Evolutionary conservation across 1,140 invertebrate genomes (phyloP).

Genomic region (Delia radicum): DNA sequence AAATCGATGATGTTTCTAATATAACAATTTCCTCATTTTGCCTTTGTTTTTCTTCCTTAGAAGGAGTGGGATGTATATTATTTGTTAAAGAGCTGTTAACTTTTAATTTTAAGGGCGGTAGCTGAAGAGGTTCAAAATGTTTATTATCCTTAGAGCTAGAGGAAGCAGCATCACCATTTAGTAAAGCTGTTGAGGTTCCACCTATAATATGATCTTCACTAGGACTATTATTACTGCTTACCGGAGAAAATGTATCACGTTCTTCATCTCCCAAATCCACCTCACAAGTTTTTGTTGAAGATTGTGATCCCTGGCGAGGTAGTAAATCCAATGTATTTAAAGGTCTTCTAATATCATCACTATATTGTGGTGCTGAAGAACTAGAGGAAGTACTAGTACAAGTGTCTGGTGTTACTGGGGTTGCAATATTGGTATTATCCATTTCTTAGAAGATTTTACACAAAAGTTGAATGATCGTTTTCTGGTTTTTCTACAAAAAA

Average conservation of each 20-base stretch:
- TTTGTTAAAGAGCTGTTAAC: not conserved
- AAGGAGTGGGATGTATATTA: conserved; percentile 40
- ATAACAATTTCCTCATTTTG: conserved; percentile 68
- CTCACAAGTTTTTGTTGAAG: conserved; percentile 46
- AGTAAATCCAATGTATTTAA: conserved; percentile 28
- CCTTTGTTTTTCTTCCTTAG: conserved; percentile 70
- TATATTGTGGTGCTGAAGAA: conserved; percentile 50
- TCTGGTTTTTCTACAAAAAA: too few relatives aligned
- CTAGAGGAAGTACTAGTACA: conserved; percentile 31
- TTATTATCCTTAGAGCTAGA: conserved; percentile 32
- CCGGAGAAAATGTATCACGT: conserved; percentile 48
- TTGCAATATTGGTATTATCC: not conserved
- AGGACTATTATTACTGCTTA: conserved; percentile 27
- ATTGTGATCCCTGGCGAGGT: conserved; percentile 37
- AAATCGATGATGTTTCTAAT: conserved; percentile 62
- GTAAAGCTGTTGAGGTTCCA: not conserved
- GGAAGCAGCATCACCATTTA: not conserved
- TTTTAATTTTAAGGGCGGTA: conserved; percentile 30
- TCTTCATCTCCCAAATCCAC: conserved; percentile 49
- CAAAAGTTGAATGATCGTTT: not conserved
- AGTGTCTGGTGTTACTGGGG: not conserved
- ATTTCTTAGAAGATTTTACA: not conserved
- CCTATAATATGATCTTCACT: conserved; percentile 7
- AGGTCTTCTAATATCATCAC: conserved; percentile 43
- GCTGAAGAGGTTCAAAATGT: conserved; percentile 33